These are phyloP conservation scores for Pheosia gnoma DNA, from an alignment of 2,888 invertebrate genomes.

Conservation along the genomic window DNA sequence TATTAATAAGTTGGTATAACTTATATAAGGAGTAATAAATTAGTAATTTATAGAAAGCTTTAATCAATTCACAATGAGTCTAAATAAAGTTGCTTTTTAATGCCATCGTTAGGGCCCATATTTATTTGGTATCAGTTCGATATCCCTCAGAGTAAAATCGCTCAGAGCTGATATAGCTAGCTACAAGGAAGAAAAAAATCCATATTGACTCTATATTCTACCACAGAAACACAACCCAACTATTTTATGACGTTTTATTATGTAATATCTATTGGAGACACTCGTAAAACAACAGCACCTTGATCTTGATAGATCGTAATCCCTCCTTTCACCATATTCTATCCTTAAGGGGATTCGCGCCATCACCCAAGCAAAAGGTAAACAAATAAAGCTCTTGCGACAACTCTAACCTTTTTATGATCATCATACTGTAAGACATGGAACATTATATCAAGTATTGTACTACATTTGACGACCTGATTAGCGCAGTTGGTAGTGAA, in stretches of 20 bases:
- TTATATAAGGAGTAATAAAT: too few species aligned
- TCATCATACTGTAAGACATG: conserved; percentile 21
- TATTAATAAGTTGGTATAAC: too few species aligned
- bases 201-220: neutral
- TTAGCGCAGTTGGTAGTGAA: too few species aligned
- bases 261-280: neutral
- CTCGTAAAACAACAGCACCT: neutral
- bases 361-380: neutral
- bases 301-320: conserved; percentile 3
- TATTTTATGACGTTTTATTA: neutral
- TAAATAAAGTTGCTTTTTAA: too few species aligned
- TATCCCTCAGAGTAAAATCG: too few species aligned
- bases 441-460: conserved; percentile 22
- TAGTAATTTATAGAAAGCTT: too few species aligned
- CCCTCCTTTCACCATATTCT: neutral
- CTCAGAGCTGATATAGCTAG: neutral
- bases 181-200: neutral
- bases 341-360: neutral
- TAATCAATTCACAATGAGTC: too few species aligned
- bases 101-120: too few species aligned
- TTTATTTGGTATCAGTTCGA: too few species aligned
- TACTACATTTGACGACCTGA: conserved; percentile 24
- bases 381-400: neutral
- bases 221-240: neutral
- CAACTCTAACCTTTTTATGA: conserved; percentile 24